phyloP scores from a whole-genome alignment of 2,113 vertebrate species.

The Taurulus bubalis region DNA sequence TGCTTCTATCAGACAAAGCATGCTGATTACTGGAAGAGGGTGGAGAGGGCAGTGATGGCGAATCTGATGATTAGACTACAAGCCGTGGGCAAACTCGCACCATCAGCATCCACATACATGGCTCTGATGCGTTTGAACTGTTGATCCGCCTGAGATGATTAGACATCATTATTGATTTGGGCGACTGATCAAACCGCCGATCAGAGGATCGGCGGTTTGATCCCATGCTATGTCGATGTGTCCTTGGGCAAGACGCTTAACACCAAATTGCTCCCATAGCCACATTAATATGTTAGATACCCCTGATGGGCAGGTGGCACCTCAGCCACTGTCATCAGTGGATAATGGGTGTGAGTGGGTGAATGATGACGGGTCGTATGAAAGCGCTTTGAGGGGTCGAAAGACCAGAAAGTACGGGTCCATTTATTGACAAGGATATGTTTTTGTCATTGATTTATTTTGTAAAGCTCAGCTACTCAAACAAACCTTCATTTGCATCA shows the following conservation, averaged over 20 bases:
- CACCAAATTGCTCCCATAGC: too few relatives aligned
- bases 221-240: too few relatives aligned
- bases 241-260: too few relatives aligned
- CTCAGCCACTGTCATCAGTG: too few relatives aligned
- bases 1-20: constrained; percentile 53
- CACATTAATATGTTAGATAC: too few relatives aligned
- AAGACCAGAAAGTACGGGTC: too few relatives aligned
- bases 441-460: not conserved
- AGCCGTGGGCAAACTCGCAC: constrained; percentile 32
- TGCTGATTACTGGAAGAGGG: constrained; percentile 59
- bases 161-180: not conserved
- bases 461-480: not conserved
- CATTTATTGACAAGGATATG: not conserved
- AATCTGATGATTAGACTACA: constrained; percentile 51
- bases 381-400: too few relatives aligned
- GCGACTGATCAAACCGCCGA: too few relatives aligned
- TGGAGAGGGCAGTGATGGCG: constrained; percentile 44
- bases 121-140: not conserved
- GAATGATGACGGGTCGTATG: too few relatives aligned
- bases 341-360: too few relatives aligned
- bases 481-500: not conserved
- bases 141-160: not conserved
- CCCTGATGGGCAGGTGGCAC: too few relatives aligned
- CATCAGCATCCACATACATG: constrained; percentile 17
- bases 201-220: too few relatives aligned